Conservation (phyloP, 2,797 vertebrate genomes). For the Buceros bicornis region DNA sequence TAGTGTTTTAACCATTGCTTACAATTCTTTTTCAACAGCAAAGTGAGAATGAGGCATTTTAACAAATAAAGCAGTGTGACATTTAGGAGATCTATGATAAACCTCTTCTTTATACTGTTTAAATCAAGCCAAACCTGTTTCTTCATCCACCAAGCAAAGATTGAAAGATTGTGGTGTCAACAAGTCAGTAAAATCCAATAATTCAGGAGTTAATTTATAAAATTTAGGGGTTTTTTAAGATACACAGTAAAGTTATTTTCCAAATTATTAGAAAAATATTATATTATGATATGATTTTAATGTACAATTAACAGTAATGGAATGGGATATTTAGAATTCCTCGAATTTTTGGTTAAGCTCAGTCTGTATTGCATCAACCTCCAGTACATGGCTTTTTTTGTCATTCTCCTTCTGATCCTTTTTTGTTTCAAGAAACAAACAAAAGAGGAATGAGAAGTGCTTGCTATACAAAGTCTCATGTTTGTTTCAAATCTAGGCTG, state of each 20-base stretch:
- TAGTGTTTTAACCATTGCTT: neutral
- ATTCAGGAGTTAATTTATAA: neutral
- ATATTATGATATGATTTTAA: neutral
- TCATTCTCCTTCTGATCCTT: neutral
- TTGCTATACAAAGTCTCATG: accelerated
- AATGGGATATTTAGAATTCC: neutral
- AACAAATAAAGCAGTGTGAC: neutral
- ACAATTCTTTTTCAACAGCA: neutral
- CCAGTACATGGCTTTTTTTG: neutral
- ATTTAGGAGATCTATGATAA: neutral
- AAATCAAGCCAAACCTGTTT: neutral
- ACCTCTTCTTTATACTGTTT: neutral
- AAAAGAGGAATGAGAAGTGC: neutral
- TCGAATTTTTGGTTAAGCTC: neutral
- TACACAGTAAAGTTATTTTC: neutral
- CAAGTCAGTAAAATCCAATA: neutral
- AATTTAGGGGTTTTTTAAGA: neutral
- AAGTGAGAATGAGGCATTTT: neutral
- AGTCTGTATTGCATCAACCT: neutral
- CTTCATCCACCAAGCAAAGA: neutral
- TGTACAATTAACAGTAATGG: neutral
- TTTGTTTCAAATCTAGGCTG: neutral
- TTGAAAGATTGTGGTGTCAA: neutral
- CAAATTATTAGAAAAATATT: neutral
- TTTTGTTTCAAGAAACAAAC: neutral